phyloP scores from a whole-genome alignment of 2,113 vertebrate genomes.

The Rhea pennata region DNA sequence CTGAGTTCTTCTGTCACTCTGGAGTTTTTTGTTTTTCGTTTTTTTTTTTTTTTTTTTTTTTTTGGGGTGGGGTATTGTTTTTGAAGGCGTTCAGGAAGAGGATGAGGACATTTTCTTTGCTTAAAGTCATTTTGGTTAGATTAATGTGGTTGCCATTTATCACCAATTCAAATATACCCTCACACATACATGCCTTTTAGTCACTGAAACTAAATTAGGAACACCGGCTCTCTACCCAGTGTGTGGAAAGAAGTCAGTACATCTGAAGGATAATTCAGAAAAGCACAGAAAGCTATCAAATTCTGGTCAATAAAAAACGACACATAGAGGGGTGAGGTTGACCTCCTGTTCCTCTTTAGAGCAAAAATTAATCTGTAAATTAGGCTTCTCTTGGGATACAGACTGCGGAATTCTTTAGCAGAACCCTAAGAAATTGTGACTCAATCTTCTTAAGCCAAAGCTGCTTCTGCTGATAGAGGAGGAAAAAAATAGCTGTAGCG shows the following conservation, averaged over 20 bases:
- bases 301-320: background rate
- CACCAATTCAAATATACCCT: background rate
- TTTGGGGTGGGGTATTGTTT: background rate
- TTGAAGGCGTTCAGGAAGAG: background rate
- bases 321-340: background rate
- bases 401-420: background rate
- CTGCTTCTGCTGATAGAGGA: background rate
- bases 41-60: background rate
- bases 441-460: background rate
- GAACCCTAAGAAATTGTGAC: background rate
- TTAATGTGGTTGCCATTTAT: background rate
- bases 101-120: background rate
- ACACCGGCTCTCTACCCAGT: background rate
- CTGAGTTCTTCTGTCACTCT: background rate
- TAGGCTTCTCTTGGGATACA: background rate
- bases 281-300: background rate
- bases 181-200: too few species aligned
- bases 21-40: background rate
- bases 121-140: background rate
- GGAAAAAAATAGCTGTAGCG: accelerated
- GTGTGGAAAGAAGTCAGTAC: background rate
- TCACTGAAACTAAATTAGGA: too few species aligned
- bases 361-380: background rate
- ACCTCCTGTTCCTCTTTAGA: background rate
- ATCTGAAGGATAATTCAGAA: background rate